Evolutionary conservation across 2,797 vertebrate genomes (phyloP).

Genomic region (Anas georgica): DNA sequence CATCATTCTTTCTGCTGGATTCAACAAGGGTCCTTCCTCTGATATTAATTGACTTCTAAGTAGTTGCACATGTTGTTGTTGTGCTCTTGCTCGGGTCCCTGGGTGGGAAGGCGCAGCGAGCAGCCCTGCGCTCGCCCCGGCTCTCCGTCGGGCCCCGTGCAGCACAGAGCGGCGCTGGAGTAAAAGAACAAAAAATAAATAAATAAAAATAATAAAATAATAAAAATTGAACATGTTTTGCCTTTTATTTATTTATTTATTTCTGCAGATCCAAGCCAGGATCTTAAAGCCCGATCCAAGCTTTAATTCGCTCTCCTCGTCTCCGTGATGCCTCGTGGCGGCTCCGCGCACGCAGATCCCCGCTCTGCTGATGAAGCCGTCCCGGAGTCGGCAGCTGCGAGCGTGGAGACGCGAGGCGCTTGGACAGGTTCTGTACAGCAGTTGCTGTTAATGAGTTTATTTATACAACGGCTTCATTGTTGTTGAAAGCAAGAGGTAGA

Average conservation of each 20-base stretch:
- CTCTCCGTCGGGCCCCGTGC: not conserved
- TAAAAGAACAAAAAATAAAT: not conserved
- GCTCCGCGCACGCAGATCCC: not conserved
- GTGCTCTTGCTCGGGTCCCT: conserved; percentile 20
- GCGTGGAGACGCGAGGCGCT: not conserved
- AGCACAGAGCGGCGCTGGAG: no score
- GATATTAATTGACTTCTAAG: conserved; percentile 70
- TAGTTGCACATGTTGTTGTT: conserved; percentile 72
- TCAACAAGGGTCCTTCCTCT: conserved; percentile 16
- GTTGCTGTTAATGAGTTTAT: not conserved
- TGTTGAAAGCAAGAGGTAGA: not conserved
- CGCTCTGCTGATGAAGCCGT: rapidly evolving
- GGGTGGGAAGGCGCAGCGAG: conserved; percentile 41
- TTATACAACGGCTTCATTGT: rapidly evolving
- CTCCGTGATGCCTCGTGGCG: rapidly evolving
- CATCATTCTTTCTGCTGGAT: conserved; percentile 52
- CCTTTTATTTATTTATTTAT: no score
- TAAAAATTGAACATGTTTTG: not conserved
- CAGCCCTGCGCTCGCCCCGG: not conserved
- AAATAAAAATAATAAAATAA: not conserved
- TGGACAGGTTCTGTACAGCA: not conserved
- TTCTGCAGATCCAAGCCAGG: not conserved
- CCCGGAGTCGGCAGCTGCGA: not conserved
- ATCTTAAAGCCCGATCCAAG: not conserved
- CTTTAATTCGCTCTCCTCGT: not conserved